Base-by-base conservation (phyloP, 92 coral and sea anemone genomes). In the Palythoa grandis region DNA sequence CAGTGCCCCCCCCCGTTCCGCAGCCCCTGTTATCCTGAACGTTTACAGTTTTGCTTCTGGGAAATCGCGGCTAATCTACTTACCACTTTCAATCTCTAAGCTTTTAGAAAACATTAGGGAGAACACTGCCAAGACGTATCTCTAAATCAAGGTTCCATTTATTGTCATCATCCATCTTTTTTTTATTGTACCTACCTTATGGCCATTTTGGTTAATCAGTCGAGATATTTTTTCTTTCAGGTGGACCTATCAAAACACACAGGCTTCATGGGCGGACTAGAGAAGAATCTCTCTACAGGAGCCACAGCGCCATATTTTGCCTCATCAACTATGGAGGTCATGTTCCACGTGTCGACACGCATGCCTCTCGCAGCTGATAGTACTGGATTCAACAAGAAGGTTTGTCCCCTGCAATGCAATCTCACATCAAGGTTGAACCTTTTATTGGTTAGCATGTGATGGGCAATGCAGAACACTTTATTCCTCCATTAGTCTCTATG, bases 261-360 rank as follows among this genome's bases (percentile, higher is more conserved):
- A 14, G 99, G 99, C 58, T 96, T 96, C 82, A 90, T 96, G 86
- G 99, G 99, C 40, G 98, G 98, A 20, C 72, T 96, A 79, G 99
- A 96, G 83, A 94, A 89, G 77, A 96, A 95, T 86, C 96, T 93
- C 19, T 96, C 99, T 9, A 96, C 99, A 37, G 99, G 99, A 53
- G 91, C 92, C 43, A 96, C 99, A 13, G 99, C 99, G 11, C 98
- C 96, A 1, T 96, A 96, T 63, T 96, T 91, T 82, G 98, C 97
- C 61, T 93, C 90, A 37, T 96, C 99, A 8, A 95, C 98, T 0
- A 86, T 90, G 38, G 99, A 96, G 73, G 98, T 95, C 22, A 93
- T 95, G 90, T 96, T 96, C 83, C 99, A 96, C 70, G 98, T 95
- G 67, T 93, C 99, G 1, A 96, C 99, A 19, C 93, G 99, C 65